These are phyloP conservation scores for Troides aeacus DNA, from an alignment of 2,888 invertebrate species.

Conservation along the genomic window DNA sequence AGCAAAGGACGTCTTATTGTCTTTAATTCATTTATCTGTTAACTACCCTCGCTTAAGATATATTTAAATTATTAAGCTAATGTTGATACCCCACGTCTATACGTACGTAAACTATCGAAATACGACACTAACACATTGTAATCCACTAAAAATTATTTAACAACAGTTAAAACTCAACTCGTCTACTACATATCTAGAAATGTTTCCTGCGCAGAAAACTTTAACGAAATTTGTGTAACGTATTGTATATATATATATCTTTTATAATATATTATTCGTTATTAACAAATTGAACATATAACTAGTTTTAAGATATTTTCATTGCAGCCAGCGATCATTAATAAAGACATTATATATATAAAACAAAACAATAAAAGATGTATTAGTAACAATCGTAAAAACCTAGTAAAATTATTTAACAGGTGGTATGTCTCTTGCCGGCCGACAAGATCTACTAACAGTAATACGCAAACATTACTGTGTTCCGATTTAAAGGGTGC, in stretches of 20 bases:
- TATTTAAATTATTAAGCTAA: slow-evolving; percentile 20
- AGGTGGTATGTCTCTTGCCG: too few species aligned
- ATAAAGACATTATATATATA: not conserved
- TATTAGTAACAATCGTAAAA: too few species aligned
- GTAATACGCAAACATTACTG: too few species aligned
- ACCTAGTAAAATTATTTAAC: too few species aligned
- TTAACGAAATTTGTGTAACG: not conserved
- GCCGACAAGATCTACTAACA: too few species aligned
- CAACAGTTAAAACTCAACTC: not conserved
- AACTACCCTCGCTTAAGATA: slow-evolving; percentile 35
- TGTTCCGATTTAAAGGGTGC: too few species aligned
- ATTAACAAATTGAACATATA: not conserved
- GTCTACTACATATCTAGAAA: not conserved
- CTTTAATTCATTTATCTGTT: slow-evolving; percentile 57
- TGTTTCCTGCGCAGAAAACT: not conserved
- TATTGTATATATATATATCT: not conserved
- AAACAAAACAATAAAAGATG: too few species aligned
- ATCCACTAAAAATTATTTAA: not conserved
- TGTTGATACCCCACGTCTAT: slow-evolving; percentile 9
- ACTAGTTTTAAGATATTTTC: not conserved
- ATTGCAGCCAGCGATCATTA: not conserved
- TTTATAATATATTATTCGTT: not conserved
- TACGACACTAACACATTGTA: slow-evolving; percentile 13
- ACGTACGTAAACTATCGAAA: slow-evolving; percentile 10
- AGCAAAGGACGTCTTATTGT: slow-evolving; percentile 79